Evolutionary conservation across 2,888 invertebrate genomes (phyloP).

Genomic region (Pyrochroa serraticornis): DNA sequence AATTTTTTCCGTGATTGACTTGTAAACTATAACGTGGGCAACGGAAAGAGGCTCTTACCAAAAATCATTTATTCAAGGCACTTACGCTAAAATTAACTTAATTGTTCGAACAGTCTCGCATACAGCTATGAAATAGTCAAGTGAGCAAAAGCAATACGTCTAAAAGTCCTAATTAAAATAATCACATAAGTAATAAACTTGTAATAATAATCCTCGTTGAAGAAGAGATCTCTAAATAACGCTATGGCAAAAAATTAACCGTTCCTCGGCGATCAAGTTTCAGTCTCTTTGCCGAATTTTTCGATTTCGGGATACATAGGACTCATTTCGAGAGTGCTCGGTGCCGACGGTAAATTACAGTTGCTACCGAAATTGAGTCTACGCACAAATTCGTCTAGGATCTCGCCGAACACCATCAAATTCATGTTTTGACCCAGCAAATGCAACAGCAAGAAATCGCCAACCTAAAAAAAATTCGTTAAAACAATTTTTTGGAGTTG

Average conservation of each 20-base stretch:
- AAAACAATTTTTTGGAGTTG: conserved; percentile 11
- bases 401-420: conserved; percentile 78
- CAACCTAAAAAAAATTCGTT: conserved; percentile 65
- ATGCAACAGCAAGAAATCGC: conserved; percentile 84
- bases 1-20: conserved; percentile 22
- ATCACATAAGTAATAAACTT: conserved; percentile 19
- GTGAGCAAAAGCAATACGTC: conserved; percentile 19
- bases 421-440: conserved; percentile 87
- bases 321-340: conserved; percentile 85
- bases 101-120: conserved; percentile 7
- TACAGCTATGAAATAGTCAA: conserved; percentile 19
- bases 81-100: background rate
- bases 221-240: no score
- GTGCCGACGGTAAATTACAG: conserved; percentile 77
- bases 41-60: conserved; percentile 12
- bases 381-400: conserved; percentile 77
- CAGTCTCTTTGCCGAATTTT: conserved; percentile 81
- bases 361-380: conserved; percentile 74
- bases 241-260: background rate
- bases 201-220: background rate
- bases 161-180: conserved; percentile 7
- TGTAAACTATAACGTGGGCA: background rate
- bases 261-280: conserved; percentile 64
- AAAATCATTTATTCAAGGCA: background rate
- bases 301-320: conserved; percentile 83